These are phyloP conservation scores for Cairina moschata DNA, from an alignment of 2,113 vertebrate genomes.

Conservation along the genomic window DNA sequence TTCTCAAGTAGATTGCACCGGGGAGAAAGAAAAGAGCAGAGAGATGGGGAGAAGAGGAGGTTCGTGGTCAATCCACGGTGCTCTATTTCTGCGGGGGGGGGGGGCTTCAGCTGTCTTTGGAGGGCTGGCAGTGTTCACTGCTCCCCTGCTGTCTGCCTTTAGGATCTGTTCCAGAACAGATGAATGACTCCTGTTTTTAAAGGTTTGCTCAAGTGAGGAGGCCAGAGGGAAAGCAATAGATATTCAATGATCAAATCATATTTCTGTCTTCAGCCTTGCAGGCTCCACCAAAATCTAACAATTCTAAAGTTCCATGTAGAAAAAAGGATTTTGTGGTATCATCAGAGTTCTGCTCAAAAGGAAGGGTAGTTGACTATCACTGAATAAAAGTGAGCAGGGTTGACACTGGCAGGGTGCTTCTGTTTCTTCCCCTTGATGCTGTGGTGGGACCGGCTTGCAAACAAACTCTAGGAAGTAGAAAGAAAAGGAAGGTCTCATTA, in stretches of 20 bases:
- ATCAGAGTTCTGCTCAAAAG: background rate
- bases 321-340: background rate
- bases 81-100: background rate
- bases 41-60: background rate
- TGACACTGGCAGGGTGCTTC: background rate
- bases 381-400: background rate
- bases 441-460: background rate
- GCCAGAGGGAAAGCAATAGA: background rate
- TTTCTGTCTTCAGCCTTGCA: background rate
- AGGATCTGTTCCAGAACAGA: background rate
- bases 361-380: background rate
- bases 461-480: background rate
- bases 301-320: background rate
- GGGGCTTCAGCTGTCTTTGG: background rate
- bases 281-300: background rate
- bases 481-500: background rate
- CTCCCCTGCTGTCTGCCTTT: background rate
- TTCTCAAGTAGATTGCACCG: background rate
- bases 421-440: background rate
- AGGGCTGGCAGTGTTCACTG: background rate
- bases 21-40: background rate
- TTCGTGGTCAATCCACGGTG: background rate
- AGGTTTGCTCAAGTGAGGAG: background rate
- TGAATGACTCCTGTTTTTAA: background rate
- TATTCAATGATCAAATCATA: background rate